Conservation (phyloP, 92 coral and sea anemone species). For the Virgularia gustaviana region DNA sequence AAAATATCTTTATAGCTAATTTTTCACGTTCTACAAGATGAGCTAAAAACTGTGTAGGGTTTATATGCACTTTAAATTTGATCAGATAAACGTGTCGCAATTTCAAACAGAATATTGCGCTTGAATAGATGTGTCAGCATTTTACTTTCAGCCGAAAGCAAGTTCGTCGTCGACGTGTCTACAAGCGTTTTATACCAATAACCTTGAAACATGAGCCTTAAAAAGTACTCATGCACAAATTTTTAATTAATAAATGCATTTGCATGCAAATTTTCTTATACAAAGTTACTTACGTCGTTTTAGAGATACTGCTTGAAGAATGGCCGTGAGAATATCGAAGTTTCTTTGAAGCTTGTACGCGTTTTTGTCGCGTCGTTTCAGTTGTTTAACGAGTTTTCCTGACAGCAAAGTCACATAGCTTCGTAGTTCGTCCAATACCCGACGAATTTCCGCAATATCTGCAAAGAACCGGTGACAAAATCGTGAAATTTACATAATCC, state of each 20-base stretch:
- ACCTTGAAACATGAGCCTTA: not conserved
- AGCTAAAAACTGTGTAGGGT: too few relatives aligned
- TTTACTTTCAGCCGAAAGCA: too few relatives aligned
- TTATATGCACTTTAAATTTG: too few relatives aligned
- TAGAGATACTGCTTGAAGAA: constrained; percentile 93
- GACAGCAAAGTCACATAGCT: constrained; percentile 89
- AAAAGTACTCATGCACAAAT: constrained; percentile 1
- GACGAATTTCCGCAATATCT: constrained; percentile 75
- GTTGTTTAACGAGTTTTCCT: constrained; percentile 84
- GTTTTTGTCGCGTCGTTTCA: constrained; percentile 88
- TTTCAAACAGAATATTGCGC: too few relatives aligned
- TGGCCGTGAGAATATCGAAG: constrained; percentile 88
- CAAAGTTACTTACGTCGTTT: constrained; percentile 80
- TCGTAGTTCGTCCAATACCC: constrained; percentile 74
- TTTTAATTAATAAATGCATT: too few relatives aligned
- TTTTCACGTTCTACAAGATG: too few relatives aligned
- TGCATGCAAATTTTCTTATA: not conserved
- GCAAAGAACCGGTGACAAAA: not conserved
- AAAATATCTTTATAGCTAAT: too few relatives aligned
- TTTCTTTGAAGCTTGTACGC: constrained; percentile 92
- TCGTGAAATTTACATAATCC: too few relatives aligned
- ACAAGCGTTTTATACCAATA: not conserved
- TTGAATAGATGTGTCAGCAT: too few relatives aligned
- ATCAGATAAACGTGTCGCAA: too few relatives aligned
- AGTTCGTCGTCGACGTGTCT: too few relatives aligned